phyloP scores from a whole-genome alignment of 2,113 vertebrate species.

The Mormyrus iriodes region DNA sequence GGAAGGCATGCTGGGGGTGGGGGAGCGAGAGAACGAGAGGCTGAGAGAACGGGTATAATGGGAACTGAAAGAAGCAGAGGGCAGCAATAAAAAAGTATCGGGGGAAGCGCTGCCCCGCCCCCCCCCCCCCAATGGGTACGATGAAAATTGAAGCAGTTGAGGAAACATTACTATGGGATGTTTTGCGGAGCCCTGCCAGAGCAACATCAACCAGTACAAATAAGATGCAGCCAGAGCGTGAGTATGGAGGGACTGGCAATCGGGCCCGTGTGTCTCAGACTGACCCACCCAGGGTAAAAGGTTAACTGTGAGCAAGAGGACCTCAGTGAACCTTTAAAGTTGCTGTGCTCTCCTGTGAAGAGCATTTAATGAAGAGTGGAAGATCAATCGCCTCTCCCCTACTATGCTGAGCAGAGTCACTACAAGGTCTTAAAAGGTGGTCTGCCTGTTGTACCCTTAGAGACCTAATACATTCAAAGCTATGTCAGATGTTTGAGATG shows the following conservation, averaged over 20 bases:
- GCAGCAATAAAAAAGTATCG: neutral
- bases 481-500: neutral
- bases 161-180: neutral
- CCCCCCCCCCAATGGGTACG: neutral
- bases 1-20: neutral
- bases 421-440: neutral
- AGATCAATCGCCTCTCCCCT: neutral
- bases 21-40: neutral
- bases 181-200: neutral
- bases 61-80: constrained; percentile 26
- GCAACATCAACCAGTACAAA: neutral
- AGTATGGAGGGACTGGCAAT: neutral
- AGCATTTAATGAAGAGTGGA: constrained; percentile 12
- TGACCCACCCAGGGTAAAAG: constrained; percentile 49
- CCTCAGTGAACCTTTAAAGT: constrained; percentile 36
- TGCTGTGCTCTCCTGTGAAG: constrained; percentile 54
- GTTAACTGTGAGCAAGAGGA: constrained; percentile 47
- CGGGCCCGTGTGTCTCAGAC: constrained; percentile 46
- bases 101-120: neutral
- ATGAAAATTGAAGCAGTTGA: neutral
- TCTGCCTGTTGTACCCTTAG: neutral
- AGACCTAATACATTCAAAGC: neutral
- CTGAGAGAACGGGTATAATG: neutral
- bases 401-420: neutral
- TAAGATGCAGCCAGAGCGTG: neutral